A percentile compares a stretch with the other conserved stretches of the same genome.
phyloP scores from a whole-genome alignment of 2,113 vertebrate genomes.

The Arizona elegans region DNA sequence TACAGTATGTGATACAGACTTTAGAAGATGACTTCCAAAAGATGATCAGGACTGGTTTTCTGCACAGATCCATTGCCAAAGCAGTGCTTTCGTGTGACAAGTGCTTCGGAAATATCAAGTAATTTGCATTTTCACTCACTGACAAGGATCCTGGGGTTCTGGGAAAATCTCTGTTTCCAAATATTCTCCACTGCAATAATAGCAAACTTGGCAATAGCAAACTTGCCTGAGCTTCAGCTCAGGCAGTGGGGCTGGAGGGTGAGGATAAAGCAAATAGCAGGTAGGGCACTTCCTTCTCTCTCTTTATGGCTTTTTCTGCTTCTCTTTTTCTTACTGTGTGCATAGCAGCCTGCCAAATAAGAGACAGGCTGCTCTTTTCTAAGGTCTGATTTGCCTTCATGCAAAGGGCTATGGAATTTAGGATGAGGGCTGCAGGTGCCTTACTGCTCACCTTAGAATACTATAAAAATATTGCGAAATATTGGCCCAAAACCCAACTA shows the following conservation, averaged over 20 bases:
- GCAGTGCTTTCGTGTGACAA: slow-evolving; percentile 80
- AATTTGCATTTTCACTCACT: slow-evolving; percentile 23
- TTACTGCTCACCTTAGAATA: background rate
- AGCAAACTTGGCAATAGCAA: background rate
- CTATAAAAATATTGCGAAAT: background rate
- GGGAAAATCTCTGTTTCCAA: background rate
- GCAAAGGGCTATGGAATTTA: background rate
- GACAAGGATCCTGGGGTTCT: background rate
- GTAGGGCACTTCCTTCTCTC: background rate
- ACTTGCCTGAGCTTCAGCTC: background rate
- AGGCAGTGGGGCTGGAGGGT: background rate
- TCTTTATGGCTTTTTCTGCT: background rate
- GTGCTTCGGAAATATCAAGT: slow-evolving; percentile 82
- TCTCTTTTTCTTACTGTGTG: background rate
- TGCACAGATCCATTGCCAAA: slow-evolving; percentile 81
- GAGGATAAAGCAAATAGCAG: background rate
- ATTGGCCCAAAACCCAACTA: background rate
- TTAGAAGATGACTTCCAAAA: slow-evolving; percentile 88
- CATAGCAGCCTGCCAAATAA: background rate
- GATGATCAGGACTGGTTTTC: slow-evolving; percentile 60
- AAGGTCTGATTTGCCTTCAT: background rate
- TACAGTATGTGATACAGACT: slow-evolving; percentile 88
- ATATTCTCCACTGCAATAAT: background rate
- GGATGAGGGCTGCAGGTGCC: background rate
- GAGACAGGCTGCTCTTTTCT: background rate